These are phyloP conservation scores for Caenorhabditis afra DNA, from an alignment of 2,888 invertebrate species.

Conservation along the genomic window DNA sequence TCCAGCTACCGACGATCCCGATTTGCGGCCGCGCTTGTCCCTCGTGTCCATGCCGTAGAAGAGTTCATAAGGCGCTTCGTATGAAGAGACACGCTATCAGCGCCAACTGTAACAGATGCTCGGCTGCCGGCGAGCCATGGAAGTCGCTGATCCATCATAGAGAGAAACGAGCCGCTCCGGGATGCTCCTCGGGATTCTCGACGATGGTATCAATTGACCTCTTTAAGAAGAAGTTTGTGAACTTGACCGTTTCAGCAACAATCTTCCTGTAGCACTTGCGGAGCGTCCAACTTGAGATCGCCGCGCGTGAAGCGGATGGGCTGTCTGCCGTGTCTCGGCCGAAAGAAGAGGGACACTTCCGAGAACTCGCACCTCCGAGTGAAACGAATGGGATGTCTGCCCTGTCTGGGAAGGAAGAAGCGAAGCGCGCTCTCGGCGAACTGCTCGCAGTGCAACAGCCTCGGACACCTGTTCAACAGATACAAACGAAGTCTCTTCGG, in stretches of 20 bases:
- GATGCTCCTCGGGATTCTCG: constrained; percentile 37
- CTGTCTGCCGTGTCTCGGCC: constrained; percentile 56
- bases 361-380: constrained; percentile 40
- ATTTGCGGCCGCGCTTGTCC: constrained; percentile 55
- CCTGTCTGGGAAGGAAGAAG: constrained; percentile 53
- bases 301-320: constrained; percentile 56
- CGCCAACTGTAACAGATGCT: constrained; percentile 37
- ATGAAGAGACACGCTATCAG: constrained; percentile 42
- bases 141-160: constrained; percentile 27
- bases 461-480: constrained; percentile 47
- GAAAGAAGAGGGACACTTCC: constrained; percentile 49
- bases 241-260: constrained; percentile 12
- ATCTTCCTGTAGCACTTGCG: constrained; percentile 36
- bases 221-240: not conserved
- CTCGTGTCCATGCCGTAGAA: constrained; percentile 50
- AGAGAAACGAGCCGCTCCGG: constrained; percentile 34
- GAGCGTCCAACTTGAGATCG: constrained; percentile 48
- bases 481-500: constrained; percentile 55
- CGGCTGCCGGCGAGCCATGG: constrained; percentile 50
- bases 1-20: constrained; percentile 50
- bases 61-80: constrained; percentile 35
- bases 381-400: constrained; percentile 55
- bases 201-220: constrained; percentile 11
- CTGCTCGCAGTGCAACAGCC: constrained; percentile 49
- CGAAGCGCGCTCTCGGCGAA: constrained; percentile 32